Evolutionary conservation across 2,888 invertebrate species (phyloP).

Genomic region (Maniola hyperantus): DNA sequence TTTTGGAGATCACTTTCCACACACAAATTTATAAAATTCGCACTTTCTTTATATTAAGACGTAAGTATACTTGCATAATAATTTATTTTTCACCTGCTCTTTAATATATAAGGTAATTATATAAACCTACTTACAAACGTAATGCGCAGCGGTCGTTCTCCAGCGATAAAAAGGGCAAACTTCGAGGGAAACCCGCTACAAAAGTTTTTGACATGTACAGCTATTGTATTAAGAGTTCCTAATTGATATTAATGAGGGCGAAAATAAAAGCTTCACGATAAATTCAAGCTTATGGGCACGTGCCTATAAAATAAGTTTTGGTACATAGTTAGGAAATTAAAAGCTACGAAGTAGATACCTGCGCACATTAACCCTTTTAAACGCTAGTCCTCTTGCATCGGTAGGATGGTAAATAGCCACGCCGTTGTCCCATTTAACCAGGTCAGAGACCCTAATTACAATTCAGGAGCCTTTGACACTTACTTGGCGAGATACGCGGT

Average conservation of each 20-base stretch:
- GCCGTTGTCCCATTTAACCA: no score
- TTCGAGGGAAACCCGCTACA: slow-evolving; percentile 24
- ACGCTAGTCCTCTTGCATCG: no score
- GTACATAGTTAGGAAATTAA: neutral
- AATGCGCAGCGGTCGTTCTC: neutral
- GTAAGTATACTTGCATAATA: no score
- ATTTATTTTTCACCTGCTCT: neutral
- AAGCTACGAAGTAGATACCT: neutral
- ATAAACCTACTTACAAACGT: neutral
- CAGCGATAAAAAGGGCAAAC: slow-evolving; percentile 12
- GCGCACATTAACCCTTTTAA: no score
- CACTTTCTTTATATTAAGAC: no score
- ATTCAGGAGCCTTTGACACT: no score
- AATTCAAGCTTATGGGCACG: slow-evolving; percentile 22
- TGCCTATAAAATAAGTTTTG: neutral
- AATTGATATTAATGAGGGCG: slow-evolving; percentile 32
- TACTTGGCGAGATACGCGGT: slow-evolving; percentile 92
- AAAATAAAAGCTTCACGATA: slow-evolving; percentile 24
- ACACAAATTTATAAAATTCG: no score
- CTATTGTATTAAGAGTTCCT: slow-evolving; percentile 28
- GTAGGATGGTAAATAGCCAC: no score
- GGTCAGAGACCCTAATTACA: no score
- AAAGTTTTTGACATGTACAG: slow-evolving; percentile 33
- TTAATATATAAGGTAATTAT: no score
- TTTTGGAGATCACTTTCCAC: no score